phyloP scores from a whole-genome alignment of 2,888 invertebrate species.

The Drosophila austrosaltans region DNA sequence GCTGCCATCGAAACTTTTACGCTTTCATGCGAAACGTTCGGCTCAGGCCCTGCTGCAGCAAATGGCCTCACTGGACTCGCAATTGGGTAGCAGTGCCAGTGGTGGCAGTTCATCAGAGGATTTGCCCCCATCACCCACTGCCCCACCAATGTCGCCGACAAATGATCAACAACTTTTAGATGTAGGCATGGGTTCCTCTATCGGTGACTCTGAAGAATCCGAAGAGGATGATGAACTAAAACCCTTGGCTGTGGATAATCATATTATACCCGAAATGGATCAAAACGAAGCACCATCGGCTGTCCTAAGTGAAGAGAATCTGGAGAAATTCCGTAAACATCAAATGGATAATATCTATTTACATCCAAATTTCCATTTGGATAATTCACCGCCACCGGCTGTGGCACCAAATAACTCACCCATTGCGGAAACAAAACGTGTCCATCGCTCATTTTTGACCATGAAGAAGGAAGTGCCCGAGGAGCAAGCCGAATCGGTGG shows the following conservation, averaged over 20 bases:
- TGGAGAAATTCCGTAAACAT: conserved; percentile 80
- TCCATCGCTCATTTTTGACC: conserved; percentile 77
- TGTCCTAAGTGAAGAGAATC: conserved; percentile 79
- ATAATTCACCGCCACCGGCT: conserved; percentile 70
- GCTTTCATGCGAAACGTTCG: conserved; percentile 79
- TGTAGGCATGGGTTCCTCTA: conserved; percentile 79
- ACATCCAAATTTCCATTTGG: conserved; percentile 78
- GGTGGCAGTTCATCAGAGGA: conserved; percentile 39
- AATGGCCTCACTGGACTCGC: conserved; percentile 73
- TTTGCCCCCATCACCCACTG: conserved; percentile 52
- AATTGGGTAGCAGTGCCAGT: conserved; percentile 69
- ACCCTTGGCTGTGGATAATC: conserved; percentile 83
- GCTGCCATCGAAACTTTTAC: conserved; percentile 80
- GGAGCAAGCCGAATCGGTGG: conserved; percentile 33
- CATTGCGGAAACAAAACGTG: conserved; percentile 65
- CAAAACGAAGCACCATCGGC: conserved; percentile 49
- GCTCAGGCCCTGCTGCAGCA: conserved; percentile 76
- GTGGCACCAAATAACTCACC: conserved; percentile 72
- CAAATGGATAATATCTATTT: conserved; percentile 80
- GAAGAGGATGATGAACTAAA: conserved; percentile 83
- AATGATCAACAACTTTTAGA: conserved; percentile 75
- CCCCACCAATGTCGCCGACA: conserved; percentile 65
- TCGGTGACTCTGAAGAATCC: conserved; percentile 80
- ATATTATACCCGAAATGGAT: conserved; percentile 65
- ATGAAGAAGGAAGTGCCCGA: conserved; percentile 65